Evolutionary conservation across 1,140 invertebrate genomes (phyloP).

Genomic region (Copidosoma floridanum): DNA sequence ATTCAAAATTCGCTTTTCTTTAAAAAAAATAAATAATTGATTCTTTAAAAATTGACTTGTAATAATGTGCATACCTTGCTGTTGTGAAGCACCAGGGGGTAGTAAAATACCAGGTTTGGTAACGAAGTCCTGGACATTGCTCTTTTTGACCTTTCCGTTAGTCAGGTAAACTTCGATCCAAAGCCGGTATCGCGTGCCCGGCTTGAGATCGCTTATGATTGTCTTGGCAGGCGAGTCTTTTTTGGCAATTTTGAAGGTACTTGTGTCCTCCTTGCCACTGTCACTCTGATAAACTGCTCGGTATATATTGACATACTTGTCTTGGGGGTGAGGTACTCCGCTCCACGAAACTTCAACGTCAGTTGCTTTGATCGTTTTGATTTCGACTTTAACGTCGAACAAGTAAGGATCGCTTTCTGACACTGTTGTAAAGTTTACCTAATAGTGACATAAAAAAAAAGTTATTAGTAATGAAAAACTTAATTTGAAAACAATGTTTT

Average conservation of each 20-base stretch:
- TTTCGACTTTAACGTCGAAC: constrained; percentile 75
- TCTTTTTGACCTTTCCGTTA: constrained; percentile 84
- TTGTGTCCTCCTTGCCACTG: constrained; percentile 72
- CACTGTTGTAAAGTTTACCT: constrained; percentile 48
- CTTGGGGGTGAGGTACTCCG: constrained; percentile 81
- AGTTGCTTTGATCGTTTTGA: constrained; percentile 70
- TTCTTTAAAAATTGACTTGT: too few relatives aligned
- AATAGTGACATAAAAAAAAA: constrained; percentile 30
- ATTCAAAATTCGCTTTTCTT: too few relatives aligned
- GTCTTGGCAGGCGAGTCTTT: constrained; percentile 72
- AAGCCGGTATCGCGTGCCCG: constrained; percentile 77
- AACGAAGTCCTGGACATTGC: constrained; percentile 83
- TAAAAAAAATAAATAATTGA: too few relatives aligned
- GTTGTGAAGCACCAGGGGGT: constrained; percentile 55
- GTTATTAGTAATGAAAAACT: neutral
- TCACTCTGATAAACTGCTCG: constrained; percentile 80
- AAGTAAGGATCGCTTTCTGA: constrained; percentile 70
- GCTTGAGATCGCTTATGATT: constrained; percentile 70
- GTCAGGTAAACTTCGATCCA: constrained; percentile 86
- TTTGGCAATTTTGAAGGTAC: constrained; percentile 80
- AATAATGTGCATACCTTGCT: constrained; percentile 55
- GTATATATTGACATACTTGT: constrained; percentile 89
- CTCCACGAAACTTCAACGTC: constrained; percentile 77
- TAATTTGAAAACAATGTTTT: too few relatives aligned
- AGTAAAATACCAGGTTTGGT: constrained; percentile 72